These are phyloP conservation scores for Nymphalis io DNA, from an alignment of 1,140 invertebrate species.

Conservation along the genomic window DNA sequence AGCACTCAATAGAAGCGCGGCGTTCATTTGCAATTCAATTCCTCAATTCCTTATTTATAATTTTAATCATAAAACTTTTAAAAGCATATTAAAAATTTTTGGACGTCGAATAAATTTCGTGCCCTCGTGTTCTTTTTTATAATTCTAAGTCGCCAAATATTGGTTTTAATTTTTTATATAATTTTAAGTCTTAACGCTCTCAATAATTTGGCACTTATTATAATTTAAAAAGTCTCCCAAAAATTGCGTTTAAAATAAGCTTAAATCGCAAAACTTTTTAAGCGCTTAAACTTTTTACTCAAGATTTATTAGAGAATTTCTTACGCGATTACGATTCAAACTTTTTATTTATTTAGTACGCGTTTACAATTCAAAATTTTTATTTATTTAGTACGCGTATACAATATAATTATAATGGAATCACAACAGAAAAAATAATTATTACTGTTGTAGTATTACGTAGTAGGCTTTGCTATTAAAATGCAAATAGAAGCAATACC, in stretches of 20 bases:
- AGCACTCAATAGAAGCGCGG: slow-evolving; percentile 19
- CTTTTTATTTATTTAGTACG: background rate
- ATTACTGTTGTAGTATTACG: background rate
- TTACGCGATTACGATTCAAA: background rate
- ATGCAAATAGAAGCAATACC: background rate
- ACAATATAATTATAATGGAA: no score
- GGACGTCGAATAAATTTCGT: slow-evolving; percentile 9
- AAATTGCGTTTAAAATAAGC: slow-evolving; percentile 24
- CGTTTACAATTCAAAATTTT: no score
- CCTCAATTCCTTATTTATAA: slow-evolving; percentile 18
- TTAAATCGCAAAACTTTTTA: slow-evolving; percentile 17
- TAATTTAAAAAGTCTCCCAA: slow-evolving; percentile 13
- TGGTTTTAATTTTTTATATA: slow-evolving; percentile 16
- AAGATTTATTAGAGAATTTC: background rate
- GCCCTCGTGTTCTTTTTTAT: background rate
- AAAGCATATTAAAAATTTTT: slow-evolving; percentile 11
- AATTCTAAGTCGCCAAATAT: slow-evolving; percentile 20
- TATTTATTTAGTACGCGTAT: no score
- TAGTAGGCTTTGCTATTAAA: background rate
- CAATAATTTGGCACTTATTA: slow-evolving; percentile 25
- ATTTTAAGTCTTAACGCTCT: slow-evolving; percentile 20
- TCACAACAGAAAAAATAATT: background rate
- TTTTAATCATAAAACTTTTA: slow-evolving; percentile 16
- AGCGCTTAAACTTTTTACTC: background rate
- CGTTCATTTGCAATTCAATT: slow-evolving; percentile 11